Base-by-base conservation (phyloP, 2,888 invertebrate genomes). In the Leucophora obtusa region DNA sequence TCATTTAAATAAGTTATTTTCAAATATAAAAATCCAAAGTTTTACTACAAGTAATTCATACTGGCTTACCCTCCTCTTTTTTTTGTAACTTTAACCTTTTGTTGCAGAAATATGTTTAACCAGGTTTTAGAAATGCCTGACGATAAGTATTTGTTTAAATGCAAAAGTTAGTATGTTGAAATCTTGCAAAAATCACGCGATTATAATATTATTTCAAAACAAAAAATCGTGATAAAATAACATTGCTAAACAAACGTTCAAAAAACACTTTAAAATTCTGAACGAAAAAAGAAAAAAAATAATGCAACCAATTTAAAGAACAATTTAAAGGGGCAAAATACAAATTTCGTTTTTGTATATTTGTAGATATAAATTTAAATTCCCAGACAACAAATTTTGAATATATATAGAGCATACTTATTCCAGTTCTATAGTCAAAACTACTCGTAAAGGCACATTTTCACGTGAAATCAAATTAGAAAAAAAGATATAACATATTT, bases 181-280 rank as follows among this genome's bases (percentile, higher is more conserved):
- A 43, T 47, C 38, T 58, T 56, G 50, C 43, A 53, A 59, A 54
- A 10, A 56, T 53, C 79, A 79, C 74, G 79, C 79, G 65, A 79
- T 38, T 63, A 65, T 59, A 50, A 66, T 66, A 65, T 74, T 70
- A 60, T 15, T 59, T 50, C 2, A 74, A 59, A 47, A 28, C 4
- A n/a, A 17, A 38, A 43, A 54, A 24, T 15, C 53, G 71, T 47
- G 70, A 59, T 38, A 53, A 50, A 60, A 21, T 28, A 24, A 47
- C 47, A 50, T 38, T 60, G n/a, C 28, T 14, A 24, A 62, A 28
- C 21, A 62, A 62, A 62, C 14, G 28, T 62, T 47, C 11, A 28
- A 62, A 50, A 50, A 62, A 62, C 47, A 28, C 50, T 62, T 50
- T 62, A 28, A 50, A 47, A 14, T 24, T 24, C 10, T 33, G 9